These are phyloP conservation scores for Macrotis lagotis DNA, from an alignment of 2,113 vertebrate genomes.

Conservation along the genomic window DNA sequence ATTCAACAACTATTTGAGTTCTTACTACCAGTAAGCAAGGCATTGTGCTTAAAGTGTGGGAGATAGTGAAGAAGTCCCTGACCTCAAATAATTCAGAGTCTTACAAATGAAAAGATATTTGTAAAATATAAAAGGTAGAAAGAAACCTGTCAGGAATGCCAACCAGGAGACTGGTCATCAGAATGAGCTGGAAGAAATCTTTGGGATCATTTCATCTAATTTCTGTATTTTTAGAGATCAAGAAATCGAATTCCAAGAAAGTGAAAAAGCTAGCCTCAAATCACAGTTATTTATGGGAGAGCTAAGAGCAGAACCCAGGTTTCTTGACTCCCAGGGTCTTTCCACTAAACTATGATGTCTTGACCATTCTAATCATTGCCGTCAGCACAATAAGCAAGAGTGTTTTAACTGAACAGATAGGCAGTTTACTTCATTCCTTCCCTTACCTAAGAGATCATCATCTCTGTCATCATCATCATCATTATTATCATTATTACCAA, in stretches of 20 bases:
- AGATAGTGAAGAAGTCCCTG: background rate
- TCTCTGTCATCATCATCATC: too few species aligned
- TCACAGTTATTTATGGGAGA: background rate
- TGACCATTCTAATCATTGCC: background rate
- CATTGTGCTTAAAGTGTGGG: background rate
- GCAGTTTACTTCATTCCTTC: background rate
- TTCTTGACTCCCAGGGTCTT: background rate
- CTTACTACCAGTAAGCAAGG: background rate
- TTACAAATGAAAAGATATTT: background rate
- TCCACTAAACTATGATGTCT: background rate
- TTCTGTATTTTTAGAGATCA: background rate
- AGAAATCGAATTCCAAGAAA: background rate
- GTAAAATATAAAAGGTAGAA: background rate
- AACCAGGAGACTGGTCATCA: background rate
- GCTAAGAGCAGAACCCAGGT: background rate
- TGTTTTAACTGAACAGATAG: background rate
- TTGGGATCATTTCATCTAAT: background rate
- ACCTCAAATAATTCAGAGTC: background rate
- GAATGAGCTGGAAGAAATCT: background rate
- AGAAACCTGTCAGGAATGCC: background rate
- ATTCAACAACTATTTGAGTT: background rate
- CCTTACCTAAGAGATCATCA: background rate
- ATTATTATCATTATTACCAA: background rate
- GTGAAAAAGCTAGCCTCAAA: background rate
- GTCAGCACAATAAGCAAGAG: background rate